These are phyloP conservation scores for Bellardia bayeri DNA, from an alignment of 2,888 invertebrate genomes.

Conservation along the genomic window DNA sequence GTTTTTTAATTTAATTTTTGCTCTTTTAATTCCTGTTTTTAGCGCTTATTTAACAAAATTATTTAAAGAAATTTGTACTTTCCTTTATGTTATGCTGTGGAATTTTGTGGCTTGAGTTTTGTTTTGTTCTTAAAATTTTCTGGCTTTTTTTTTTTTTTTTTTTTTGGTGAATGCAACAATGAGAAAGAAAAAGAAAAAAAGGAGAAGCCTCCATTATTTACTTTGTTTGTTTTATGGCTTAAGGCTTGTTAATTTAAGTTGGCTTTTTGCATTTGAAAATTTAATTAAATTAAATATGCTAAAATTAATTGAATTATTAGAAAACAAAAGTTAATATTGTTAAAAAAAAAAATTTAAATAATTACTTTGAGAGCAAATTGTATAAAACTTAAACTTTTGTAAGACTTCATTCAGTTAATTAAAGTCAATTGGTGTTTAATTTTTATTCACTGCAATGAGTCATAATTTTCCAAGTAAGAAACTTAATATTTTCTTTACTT, in stretches of 20 bases:
- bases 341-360: too few relatives aligned
- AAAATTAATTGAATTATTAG: not conserved
- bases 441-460: too few relatives aligned
- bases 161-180: conserved; percentile 7
- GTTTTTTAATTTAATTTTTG: conserved; percentile 35
- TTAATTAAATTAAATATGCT: too few relatives aligned
- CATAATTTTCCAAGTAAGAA: too few relatives aligned
- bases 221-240: conserved; percentile 14
- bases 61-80: conserved; percentile 9
- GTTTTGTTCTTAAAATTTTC: not conserved
- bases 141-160: too few relatives aligned
- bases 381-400: too few relatives aligned
- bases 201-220: not conserved
- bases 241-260: conserved; percentile 28
- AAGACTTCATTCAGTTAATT: too few relatives aligned
- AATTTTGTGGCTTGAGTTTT: conserved; percentile 49
- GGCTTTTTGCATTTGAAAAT: not conserved
- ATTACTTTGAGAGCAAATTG: too few relatives aligned
- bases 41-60: conserved; percentile 30
- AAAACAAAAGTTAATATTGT: not conserved
- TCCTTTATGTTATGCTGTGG: conserved; percentile 19
- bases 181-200: not conserved
- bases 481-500: too few relatives aligned
- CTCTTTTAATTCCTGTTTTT: conserved; percentile 18
- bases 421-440: too few relatives aligned